These are phyloP conservation scores for Drosophila anomelani DNA, from an alignment of 2,888 invertebrate species.

Conservation along the genomic window DNA sequence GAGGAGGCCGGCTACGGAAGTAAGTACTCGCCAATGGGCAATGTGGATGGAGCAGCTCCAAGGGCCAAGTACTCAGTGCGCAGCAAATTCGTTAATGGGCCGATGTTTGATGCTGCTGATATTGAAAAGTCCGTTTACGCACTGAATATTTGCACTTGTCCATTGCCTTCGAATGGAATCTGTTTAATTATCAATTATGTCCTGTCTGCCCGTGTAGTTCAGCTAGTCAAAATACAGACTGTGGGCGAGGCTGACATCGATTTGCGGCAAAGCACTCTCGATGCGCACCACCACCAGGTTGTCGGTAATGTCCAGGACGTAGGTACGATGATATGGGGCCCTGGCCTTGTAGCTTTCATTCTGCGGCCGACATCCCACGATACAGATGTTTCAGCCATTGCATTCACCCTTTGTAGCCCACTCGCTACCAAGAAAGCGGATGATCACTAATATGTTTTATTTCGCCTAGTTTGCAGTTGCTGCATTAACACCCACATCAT, in stretches of 20 bases:
- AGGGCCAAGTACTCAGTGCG: slow-evolving; percentile 46
- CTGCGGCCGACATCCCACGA: slow-evolving; percentile 31
- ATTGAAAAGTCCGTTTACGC: slow-evolving; percentile 23
- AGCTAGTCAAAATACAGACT: slow-evolving; percentile 83
- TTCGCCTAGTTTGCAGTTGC: slow-evolving; percentile 20
- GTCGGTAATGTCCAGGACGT: slow-evolving; percentile 63
- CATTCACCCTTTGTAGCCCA: slow-evolving; percentile 17
- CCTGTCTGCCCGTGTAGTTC: slow-evolving; percentile 74
- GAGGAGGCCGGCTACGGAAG: slow-evolving; percentile 84
- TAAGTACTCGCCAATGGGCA: slow-evolving; percentile 72
- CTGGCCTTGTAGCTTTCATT: slow-evolving; percentile 21
- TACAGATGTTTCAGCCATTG: slow-evolving; percentile 21
- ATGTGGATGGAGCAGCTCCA: slow-evolving; percentile 1
- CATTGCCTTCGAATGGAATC: slow-evolving; percentile 7
- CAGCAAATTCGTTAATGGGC: slow-evolving; percentile 5
- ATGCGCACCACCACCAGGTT: slow-evolving; percentile 41
- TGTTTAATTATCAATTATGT: slow-evolving; percentile 46
- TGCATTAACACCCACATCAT: slow-evolving; percentile 19
- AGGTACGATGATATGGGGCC: slow-evolving; percentile 66
- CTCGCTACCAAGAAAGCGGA: slow-evolving; percentile 14
- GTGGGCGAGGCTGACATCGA: slow-evolving; percentile 70
- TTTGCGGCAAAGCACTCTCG: slow-evolving; percentile 61
- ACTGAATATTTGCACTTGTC: slow-evolving; percentile 44
- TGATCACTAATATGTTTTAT: slow-evolving; percentile 14
- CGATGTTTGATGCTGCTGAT: neutral